phyloP scores from a whole-genome alignment of 1,140 invertebrate genomes.

The Neotoxoptera formosana region DNA sequence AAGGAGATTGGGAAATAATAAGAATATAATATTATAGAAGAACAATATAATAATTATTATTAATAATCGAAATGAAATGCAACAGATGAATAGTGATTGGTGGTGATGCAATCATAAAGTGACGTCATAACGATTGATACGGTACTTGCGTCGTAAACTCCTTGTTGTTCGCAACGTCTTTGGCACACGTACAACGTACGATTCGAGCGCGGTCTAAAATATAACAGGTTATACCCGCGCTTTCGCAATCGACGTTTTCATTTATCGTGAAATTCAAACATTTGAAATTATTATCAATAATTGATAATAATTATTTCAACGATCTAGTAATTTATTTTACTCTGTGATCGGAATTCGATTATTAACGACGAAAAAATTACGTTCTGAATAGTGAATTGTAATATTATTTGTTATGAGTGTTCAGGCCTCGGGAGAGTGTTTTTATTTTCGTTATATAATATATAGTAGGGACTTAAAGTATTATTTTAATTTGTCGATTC shows the following conservation, averaged over 20 bases:
- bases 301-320: background rate
- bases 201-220: background rate
- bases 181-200: background rate
- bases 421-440: background rate
- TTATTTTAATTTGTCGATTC: background rate
- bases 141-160: background rate
- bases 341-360: background rate
- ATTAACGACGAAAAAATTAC: background rate
- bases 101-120: constrained; percentile 46
- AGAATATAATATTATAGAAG: too few relatives aligned
- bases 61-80: background rate
- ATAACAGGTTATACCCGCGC: background rate
- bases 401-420: background rate
- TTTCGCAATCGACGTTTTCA: background rate
- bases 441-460: background rate
- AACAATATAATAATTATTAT: background rate
- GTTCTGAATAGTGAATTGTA: background rate
- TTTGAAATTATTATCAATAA: background rate
- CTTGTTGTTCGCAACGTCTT: background rate
- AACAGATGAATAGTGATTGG: constrained; percentile 23
- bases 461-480: background rate
- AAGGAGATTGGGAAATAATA: background rate
- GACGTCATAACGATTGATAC: constrained; percentile 45
- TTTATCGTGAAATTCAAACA: background rate
- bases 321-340: background rate